Base-by-base conservation (phyloP, 2,888 invertebrate species). In the Tachina lurida region DNA sequence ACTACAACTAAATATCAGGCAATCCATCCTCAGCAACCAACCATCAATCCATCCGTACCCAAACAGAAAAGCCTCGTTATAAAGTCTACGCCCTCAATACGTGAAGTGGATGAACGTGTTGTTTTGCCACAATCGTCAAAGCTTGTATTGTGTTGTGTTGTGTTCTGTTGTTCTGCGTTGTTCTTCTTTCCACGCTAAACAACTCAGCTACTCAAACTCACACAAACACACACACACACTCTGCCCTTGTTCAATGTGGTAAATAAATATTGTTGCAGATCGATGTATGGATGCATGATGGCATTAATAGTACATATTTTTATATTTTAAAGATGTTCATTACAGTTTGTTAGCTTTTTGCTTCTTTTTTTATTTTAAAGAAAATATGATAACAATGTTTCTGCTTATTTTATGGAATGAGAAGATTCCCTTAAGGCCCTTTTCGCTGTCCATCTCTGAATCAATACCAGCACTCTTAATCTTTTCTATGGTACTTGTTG, bases 1-100 rank as follows among this genome's bases (percentile, higher is more conserved):
- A 58, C 80, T 83, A 78, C 77, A 88, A 81, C 88, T 78, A 78
- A 78, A 74, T 78, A 74, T 39, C 62, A 70, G 87, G 75, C 63
- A 70, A 83, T 83, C 49, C 76, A 83, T 76, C 67, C 81, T 62
- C 54, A 75, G 19, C 60, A 73, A 39, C 68, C 77, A 77, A 71
- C 79, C 75, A 82, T 74, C 78, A 82, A 85, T 78, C 74, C 74
- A 82, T 63, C n/a, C 82, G 62, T 84, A 76, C 45, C 75, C 82
- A 63, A 75, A 82, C 80, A 67, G 67, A 68, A 87, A 89, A 88
- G 87, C 87, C 88, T 88, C 88, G 88, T 88, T 89, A 89, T 88
- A 86, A 87, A 87, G 88, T 88, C 82, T 81, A 87, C 89, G 89
- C 89, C 89, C 88, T 87, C 87, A 87, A 88, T 87, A 88, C 87